phyloP scores from a whole-genome alignment of 2,888 invertebrate species.

The Merodon equestris region DNA sequence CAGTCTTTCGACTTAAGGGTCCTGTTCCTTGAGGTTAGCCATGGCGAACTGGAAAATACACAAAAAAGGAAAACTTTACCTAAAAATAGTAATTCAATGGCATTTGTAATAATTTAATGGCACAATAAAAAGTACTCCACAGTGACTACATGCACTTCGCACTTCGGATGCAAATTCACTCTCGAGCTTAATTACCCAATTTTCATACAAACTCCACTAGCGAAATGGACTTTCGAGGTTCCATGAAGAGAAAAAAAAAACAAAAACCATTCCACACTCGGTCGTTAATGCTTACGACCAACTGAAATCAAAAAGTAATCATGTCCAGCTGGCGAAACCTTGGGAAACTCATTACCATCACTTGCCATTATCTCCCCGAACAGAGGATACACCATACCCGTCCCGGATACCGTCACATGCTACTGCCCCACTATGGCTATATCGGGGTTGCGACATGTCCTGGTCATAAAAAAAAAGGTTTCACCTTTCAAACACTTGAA shows the following conservation, averaged over 20 bases:
- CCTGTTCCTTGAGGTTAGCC: too few relatives aligned
- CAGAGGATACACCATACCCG: conserved; percentile 18
- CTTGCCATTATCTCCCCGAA: conserved; percentile 45
- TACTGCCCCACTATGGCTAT: neutral
- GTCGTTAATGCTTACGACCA: conserved; percentile 64
- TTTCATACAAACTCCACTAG: too few relatives aligned
- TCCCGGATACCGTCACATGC: neutral
- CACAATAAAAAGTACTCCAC: too few relatives aligned
- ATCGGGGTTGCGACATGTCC: conserved; percentile 44
- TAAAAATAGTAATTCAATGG: too few relatives aligned
- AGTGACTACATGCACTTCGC: too few relatives aligned
- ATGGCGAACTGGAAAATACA: too few relatives aligned
- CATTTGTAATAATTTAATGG: too few relatives aligned
- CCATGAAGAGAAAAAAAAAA: conserved; percentile 34
- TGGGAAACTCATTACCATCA: conserved; percentile 65
- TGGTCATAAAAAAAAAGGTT: conserved; percentile 36
- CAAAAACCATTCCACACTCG: conserved; percentile 41
- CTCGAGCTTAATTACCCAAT: too few relatives aligned
- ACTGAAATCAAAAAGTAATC: conserved; percentile 66
- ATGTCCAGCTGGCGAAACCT: conserved; percentile 64
- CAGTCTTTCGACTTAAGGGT: too few relatives aligned
- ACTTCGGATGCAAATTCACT: too few relatives aligned
- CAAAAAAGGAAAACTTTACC: too few relatives aligned
- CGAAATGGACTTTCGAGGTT: too few relatives aligned
- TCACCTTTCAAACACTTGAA: conserved; percentile 26